Evolutionary conservation across 2,888 invertebrate species (phyloP).

Genomic region (Strigamia transsilvanica): DNA sequence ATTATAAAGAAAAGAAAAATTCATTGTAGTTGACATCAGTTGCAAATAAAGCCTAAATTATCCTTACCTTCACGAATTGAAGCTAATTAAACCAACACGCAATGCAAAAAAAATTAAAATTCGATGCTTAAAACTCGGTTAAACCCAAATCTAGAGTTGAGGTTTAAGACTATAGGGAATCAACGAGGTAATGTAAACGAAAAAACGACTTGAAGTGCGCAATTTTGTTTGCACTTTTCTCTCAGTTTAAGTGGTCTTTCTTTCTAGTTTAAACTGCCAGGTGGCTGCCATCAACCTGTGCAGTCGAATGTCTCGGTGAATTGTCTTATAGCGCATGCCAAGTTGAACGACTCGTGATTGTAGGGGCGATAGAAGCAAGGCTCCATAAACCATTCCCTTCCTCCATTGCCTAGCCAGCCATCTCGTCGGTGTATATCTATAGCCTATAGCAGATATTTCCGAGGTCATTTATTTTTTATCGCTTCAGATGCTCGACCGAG

Average conservation of each 20-base stretch:
- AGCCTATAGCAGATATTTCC: conserved; percentile 35
- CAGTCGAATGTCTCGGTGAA: conserved; percentile 18
- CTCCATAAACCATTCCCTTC: conserved; percentile 26
- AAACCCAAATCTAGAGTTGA: background rate
- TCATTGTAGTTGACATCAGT: too few relatives aligned
- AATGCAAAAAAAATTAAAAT: too few relatives aligned
- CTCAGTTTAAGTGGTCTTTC: background rate
- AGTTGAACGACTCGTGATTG: conserved; percentile 34
- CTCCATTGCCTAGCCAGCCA: conserved; percentile 38
- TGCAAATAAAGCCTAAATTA: too few relatives aligned
- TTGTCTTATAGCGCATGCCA: conserved; percentile 31
- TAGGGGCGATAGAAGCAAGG: conserved; percentile 22
- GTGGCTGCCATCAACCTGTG: conserved; percentile 28
- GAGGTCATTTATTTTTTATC: conserved; percentile 38
- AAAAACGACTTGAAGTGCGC: background rate
- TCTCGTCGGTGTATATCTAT: conserved; percentile 34
- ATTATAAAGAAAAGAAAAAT: too few relatives aligned
- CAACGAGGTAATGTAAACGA: background rate
- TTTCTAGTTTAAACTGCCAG: conserved; percentile 34
- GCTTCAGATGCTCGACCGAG: conserved; percentile 35
- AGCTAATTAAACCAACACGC: too few relatives aligned
- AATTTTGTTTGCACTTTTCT: background rate
- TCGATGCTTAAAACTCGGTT: too few relatives aligned
- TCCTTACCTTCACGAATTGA: too few relatives aligned
- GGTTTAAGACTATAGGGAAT: background rate